Evolutionary conservation across 2,113 vertebrate genomes (phyloP).

Genomic region (Phyllostomus hastatus): DNA sequence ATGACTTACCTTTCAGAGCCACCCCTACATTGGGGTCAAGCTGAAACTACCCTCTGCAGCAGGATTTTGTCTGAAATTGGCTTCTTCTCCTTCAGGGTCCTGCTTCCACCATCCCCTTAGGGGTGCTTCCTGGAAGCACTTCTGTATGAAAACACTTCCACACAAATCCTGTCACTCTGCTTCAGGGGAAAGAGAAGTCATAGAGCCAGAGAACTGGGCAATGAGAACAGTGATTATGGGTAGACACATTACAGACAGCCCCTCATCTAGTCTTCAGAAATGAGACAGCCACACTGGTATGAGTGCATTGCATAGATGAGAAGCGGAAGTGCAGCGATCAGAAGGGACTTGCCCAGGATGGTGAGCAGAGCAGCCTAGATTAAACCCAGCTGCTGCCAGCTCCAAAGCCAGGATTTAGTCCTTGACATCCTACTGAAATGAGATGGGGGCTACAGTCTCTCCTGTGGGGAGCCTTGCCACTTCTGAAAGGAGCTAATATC

Average conservation of each 20-base stretch:
- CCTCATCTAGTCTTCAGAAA: not conserved
- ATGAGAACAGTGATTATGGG: not conserved
- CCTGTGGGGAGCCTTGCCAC: not conserved
- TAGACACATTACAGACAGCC: not conserved
- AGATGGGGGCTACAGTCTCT: not conserved
- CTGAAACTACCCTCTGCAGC: not conserved
- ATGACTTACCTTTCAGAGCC: not conserved
- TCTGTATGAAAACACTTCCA: not conserved
- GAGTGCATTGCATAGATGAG: not conserved
- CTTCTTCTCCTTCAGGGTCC: not conserved
- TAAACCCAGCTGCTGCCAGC: not conserved
- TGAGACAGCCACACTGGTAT: not conserved
- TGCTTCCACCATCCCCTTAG: not conserved
- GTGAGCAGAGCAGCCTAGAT: not conserved
- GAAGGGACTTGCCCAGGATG: constrained; percentile 28
- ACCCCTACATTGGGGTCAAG: not conserved
- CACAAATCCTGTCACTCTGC: not conserved
- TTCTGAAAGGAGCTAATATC: not conserved
- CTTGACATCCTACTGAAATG: not conserved
- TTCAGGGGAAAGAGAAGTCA: not conserved
- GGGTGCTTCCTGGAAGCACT: not conserved
- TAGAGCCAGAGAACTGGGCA: not conserved
- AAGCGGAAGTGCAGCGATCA: not conserved
- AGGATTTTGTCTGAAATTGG: not conserved
- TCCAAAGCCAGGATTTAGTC: not conserved